phyloP scores from a whole-genome alignment of 53 echinoderm and acorn worm genomes.

The Hippasteria phrygiana region DNA sequence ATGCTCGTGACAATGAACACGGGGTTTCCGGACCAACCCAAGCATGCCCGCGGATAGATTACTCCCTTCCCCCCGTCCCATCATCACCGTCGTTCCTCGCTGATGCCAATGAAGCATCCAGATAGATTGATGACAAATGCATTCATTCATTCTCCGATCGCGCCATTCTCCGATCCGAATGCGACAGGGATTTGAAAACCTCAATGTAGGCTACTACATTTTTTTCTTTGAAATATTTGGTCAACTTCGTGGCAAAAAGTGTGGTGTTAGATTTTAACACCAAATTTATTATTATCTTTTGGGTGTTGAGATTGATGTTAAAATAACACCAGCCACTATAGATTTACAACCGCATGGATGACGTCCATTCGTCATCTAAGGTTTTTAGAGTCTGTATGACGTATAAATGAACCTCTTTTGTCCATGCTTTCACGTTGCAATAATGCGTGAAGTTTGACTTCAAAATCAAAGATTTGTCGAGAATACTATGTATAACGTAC shows the following conservation, averaged over 20 bases:
- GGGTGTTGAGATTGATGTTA: too few species aligned
- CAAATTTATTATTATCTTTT: background rate
- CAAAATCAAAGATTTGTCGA: too few species aligned
- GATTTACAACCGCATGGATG: too few species aligned
- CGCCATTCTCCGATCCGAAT: background rate
- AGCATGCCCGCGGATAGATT: slow-evolving; percentile 47
- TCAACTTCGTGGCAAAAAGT: background rate
- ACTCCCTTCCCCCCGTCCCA: slow-evolving; percentile 2
- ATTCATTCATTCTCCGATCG: slow-evolving; percentile 26
- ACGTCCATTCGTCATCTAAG: too few species aligned
- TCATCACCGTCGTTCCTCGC: background rate
- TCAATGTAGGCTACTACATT: background rate
- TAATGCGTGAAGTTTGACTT: too few species aligned
- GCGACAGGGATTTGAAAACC: background rate
- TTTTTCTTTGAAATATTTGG: background rate
- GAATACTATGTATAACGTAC: too few species aligned
- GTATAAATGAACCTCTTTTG: too few species aligned
- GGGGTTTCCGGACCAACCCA: slow-evolving; percentile 58
- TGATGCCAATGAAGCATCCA: slow-evolving; percentile 38
- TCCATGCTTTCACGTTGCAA: too few species aligned
- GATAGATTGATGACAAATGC: slow-evolving; percentile 45
- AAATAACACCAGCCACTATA: too few species aligned
- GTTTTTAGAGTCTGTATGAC: too few species aligned
- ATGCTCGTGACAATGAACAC: slow-evolving; percentile 34
- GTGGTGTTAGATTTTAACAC: background rate